These are phyloP conservation scores for Kryptopterus vitreolus DNA, from an alignment of 2,797 vertebrate genomes.

Conservation along the genomic window DNA sequence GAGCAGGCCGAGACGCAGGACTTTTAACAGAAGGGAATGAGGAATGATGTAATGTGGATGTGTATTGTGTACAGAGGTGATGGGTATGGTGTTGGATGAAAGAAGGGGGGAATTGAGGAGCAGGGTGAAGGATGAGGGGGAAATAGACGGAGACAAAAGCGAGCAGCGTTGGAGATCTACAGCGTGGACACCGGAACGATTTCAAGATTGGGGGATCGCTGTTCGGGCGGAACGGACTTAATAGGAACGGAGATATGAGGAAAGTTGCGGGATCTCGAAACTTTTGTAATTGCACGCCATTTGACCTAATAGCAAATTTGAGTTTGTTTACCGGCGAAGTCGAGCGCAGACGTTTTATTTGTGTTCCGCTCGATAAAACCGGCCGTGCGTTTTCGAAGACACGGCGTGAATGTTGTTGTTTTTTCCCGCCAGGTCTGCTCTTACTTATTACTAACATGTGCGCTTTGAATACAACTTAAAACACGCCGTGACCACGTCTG, in stretches of 20 bases:
- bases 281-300: too few relatives aligned
- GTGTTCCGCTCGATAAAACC: background rate
- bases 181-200: background rate
- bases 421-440: background rate
- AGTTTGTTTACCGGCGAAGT: background rate
- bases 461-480: background rate
- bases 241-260: background rate
- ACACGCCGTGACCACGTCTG: background rate
- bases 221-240: background rate
- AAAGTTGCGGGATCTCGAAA: background rate
- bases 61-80: background rate
- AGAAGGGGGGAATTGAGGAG: conserved; percentile 41
- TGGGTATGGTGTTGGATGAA: background rate
- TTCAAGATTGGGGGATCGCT: background rate
- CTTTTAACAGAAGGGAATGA: conserved; percentile 15
- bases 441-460: background rate
- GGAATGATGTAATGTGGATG: conserved; percentile 1
- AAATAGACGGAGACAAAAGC: conserved; percentile 23
- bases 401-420: too few relatives aligned
- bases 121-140: conserved; percentile 56
- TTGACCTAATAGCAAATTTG: background rate
- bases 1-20: conserved; percentile 22
- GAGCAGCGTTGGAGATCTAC: background rate
- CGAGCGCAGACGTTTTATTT: too few relatives aligned
- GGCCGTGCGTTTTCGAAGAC: background rate